phyloP scores from a whole-genome alignment of 2,888 invertebrate species.

The Lepetodrilus schrolli region DNA sequence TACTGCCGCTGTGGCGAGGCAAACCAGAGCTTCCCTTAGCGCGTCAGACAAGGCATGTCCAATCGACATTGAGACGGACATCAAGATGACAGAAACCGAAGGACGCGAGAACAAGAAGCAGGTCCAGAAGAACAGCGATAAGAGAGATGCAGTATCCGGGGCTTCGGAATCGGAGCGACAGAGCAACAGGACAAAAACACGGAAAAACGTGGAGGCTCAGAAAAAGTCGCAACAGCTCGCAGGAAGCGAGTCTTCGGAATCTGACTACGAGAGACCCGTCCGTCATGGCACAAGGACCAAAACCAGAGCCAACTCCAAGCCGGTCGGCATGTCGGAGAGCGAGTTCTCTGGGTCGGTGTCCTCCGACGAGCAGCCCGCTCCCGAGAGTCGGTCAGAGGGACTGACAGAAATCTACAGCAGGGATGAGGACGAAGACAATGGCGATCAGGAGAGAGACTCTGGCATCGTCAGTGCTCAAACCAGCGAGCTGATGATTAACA shows the following conservation, averaged over 20 bases:
- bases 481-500: slow-evolving; percentile 8
- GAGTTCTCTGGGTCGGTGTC: background rate
- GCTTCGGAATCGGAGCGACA: slow-evolving; percentile 30
- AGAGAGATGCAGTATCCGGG: slow-evolving; percentile 32
- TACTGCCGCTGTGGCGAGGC: too few relatives aligned
- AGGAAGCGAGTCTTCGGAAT: slow-evolving; percentile 12
- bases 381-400: background rate
- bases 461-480: slow-evolving; percentile 32
- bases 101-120: slow-evolving; percentile 31
- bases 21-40: too few relatives aligned
- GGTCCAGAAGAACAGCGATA: slow-evolving; percentile 2
- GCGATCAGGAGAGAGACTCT: slow-evolving; percentile 3
- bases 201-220: background rate
- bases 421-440: background rate
- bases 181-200: slow-evolving; percentile 1
- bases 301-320: slow-evolving; percentile 26
- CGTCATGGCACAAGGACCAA: slow-evolving; percentile 34
- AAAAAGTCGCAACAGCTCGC: background rate
- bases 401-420: background rate
- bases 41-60: background rate
- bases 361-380: background rate
- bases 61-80: background rate
- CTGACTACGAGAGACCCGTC: slow-evolving; percentile 6
- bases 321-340: slow-evolving; percentile 24
- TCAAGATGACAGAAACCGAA: slow-evolving; percentile 36